Base-by-base conservation (phyloP, 2,797 vertebrate genomes). In the Glyptemys insculpta region DNA sequence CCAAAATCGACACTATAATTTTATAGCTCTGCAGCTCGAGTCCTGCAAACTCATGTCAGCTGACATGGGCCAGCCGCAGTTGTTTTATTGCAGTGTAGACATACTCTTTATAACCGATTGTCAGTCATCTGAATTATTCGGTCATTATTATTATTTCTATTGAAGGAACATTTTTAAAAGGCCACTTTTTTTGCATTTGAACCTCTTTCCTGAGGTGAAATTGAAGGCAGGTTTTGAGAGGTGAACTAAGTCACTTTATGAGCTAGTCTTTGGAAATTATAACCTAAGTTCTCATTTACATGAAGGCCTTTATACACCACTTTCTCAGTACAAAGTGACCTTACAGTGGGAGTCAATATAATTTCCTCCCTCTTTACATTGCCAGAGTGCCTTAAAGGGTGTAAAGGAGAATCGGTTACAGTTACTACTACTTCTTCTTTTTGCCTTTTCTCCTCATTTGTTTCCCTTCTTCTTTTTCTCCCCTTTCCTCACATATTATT, bases 61-160 rank as follows among this genome's bases (percentile, higher is more conserved):
- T 10, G 8, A n/a, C 34, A 37, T 19, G 9, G 18, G 65, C 59
- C 59, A 68, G 65, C 34, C 19, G 4, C 4, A 4, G 19, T 37
- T 68, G 65, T 68, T 68, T 37, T 21, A 68, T 21, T 68, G 65
- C 65, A 21, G n/a, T n/a, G 65, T 37, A 89, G 49, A 86, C 29
- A 59, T 95, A 91, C 91, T 59, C 79, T 87, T 16, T 25, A 62
- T 23, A 90, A 83, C 37, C 74, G 87, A 18, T 54, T 56, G 89
- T 72, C 88, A 92, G 79, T 88, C 44, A 80, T 93, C n/a, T 85
- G 54, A 92, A 95, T 5, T 82, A 74, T 79, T 89, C 82, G 90
- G 59, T 52, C 88, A 90, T 92, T 89, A 10, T 31, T 94, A 91
- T 21, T 96, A 81, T 94, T 94, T 92, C 84, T 52, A 76, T 41